A percentile compares a stretch with the other conserved stretches of the same genome.
Evolutionary conservation across 2,888 invertebrate species (phyloP).

Genomic region (Trachelus iudaicus): DNA sequence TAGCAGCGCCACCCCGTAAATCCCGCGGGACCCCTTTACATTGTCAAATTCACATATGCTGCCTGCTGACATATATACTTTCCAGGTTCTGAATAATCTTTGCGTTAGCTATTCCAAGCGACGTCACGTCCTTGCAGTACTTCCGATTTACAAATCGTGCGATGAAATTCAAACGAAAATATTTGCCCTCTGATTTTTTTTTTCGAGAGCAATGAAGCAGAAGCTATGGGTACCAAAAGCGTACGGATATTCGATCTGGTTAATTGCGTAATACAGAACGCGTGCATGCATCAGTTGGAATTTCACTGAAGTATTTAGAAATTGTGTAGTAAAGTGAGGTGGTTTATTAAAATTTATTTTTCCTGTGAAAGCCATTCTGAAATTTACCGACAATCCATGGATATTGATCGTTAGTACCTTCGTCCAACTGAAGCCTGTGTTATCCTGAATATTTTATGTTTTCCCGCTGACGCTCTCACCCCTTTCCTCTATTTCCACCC

Average conservation of each 20-base stretch:
- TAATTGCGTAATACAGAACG: not conserved
- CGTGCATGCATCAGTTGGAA: not conserved
- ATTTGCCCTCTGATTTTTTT: too few relatives aligned
- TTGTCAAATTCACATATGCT: not conserved
- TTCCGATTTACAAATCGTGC: not conserved
- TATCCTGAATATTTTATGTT: slow-evolving; percentile 47
- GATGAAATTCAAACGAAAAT: too few relatives aligned
- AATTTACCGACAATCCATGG: slow-evolving; percentile 41
- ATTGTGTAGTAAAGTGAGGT: slow-evolving; percentile 24
- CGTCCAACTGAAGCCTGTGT: slow-evolving; percentile 30
- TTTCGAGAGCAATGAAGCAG: too few relatives aligned
- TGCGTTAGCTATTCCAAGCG: not conserved
- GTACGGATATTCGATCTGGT: not conserved
- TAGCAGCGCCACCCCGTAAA: not conserved
- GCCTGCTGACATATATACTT: not conserved
- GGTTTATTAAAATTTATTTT: slow-evolving; percentile 34
- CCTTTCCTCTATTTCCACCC: slow-evolving; percentile 17
- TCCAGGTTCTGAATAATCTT: not conserved
- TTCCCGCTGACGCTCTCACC: slow-evolving; percentile 17
- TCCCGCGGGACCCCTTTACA: not conserved
- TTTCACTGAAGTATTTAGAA: not conserved
- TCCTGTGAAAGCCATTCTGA: slow-evolving; percentile 25
- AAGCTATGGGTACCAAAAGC: not conserved
- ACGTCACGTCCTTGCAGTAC: not conserved
- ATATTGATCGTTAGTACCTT: slow-evolving; percentile 43